Evolutionary conservation across 2,888 invertebrate species (phyloP), one percentile per base, ranked within the genome.

Genomic region (Metellina segmentata): DNA sequence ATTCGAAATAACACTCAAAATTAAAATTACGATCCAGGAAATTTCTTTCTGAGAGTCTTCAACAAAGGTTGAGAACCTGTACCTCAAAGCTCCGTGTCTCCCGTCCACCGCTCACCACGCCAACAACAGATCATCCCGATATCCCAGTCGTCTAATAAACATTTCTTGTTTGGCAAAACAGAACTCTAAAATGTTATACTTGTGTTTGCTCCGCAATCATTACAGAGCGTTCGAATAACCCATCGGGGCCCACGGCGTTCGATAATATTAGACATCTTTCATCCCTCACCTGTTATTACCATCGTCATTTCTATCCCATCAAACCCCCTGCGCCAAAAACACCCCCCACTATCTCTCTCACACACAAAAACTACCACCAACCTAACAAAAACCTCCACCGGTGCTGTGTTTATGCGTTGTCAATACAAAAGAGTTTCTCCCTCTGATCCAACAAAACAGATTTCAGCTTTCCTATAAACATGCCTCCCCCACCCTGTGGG

Each of bases 301-400:
- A 88, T 81, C 88, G 49, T 82, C 81, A 88, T 88, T 81, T 87
- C 81, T 81, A 74, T 81, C 74, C 75, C 81, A 74, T 74, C 74
- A 81, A 48, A 20, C 75, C 88, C 61, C 34, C 34, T 34, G 1
- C 34, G 4, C 34, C 4, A 13, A 49, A 48, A 49, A 75, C 48
- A 75, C 48, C 34, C 20, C 51, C 11, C 48, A 70, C 81, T 53
- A 69, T 81, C 71, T 11, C 75, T 51, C n/a, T 52, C 48, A 75
- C 72, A 52, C 75, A 85, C 83, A 85, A 75, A 72, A 75, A 20
- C 16, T 53, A 0, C 82, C 71, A 52, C 7, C 72, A 51, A 51
- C 13, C 34, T 34, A 16, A 61, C 61, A 9, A 61, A 61, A 61
- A 61, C 6, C 5, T 9, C 9, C 7, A 61, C 49, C 81, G 49